Percentiles rank a stretch among this genome's conserved stretches.
Conservation (phyloP, 2,113 vertebrate species). For the Galemys pyrenaicus region DNA sequence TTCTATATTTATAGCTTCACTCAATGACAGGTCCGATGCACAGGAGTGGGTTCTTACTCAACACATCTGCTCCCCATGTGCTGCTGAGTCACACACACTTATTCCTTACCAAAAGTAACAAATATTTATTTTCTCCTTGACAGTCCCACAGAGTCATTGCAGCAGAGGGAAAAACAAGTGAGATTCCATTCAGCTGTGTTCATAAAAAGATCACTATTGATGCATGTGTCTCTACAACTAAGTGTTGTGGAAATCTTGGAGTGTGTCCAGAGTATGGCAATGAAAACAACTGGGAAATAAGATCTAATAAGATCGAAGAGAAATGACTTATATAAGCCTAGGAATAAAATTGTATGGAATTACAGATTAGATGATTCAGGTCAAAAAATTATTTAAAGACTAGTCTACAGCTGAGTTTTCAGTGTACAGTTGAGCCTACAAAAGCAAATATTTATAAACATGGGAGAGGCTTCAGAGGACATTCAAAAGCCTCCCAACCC, state of each 20-base stretch:
- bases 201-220: constrained; percentile 56
- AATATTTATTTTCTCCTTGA: constrained; percentile 83
- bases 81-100: constrained; percentile 79
- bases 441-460: constrained; percentile 34
- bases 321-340: neutral
- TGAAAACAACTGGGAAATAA: constrained; percentile 42
- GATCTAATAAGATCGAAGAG: neutral
- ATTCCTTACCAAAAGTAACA: constrained; percentile 75
- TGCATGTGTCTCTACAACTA: neutral
- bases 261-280: neutral
- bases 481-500: neutral
- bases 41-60: constrained; percentile 70
- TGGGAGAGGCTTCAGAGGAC: neutral
- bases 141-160: constrained; percentile 71
- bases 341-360: neutral
- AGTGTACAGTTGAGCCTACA: neutral
- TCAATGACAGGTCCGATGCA: constrained; percentile 56
- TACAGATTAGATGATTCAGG: neutral
- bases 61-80: constrained; percentile 81
- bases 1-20: constrained; percentile 60
- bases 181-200: constrained; percentile 76
- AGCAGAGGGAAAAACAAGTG: constrained; percentile 66
- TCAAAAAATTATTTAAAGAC: neutral
- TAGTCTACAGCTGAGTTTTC: neutral
- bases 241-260: constrained; percentile 31